Evolutionary conservation across 2,888 invertebrate genomes (phyloP).

Genomic region (Stenchaetothrips biformis): DNA sequence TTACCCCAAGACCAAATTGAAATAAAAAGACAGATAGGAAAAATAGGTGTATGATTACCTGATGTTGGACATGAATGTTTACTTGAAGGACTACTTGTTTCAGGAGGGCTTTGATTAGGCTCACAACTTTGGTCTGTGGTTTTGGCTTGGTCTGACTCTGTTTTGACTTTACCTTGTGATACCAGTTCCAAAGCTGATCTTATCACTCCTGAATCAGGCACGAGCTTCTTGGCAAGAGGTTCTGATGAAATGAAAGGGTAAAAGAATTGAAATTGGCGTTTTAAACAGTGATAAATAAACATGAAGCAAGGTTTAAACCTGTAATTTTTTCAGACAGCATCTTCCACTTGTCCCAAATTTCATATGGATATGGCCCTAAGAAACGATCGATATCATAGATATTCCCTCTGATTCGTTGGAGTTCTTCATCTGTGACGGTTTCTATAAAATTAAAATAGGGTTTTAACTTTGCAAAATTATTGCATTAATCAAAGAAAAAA

Average conservation of each 20-base stretch:
- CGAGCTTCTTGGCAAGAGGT: constrained; percentile 55
- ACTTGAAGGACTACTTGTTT: constrained; percentile 29
- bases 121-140: constrained; percentile 42
- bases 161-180: constrained; percentile 26
- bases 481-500: constrained; percentile 41
- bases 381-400: constrained; percentile 67
- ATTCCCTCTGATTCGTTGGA: constrained; percentile 62
- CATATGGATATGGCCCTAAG: constrained; percentile 88
- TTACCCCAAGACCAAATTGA: neutral
- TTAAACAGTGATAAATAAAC: constrained; percentile 15
- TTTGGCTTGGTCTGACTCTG: constrained; percentile 41
- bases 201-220: constrained; percentile 69
- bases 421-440: constrained; percentile 60
- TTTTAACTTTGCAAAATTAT: constrained; percentile 19
- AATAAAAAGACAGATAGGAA: neutral
- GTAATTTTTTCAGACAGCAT: constrained; percentile 64
- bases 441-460: constrained; percentile 31
- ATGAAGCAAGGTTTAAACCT: constrained; percentile 46
- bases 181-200: constrained; percentile 75
- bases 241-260: constrained; percentile 45
- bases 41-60: neutral
- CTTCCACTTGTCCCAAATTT: constrained; percentile 82
- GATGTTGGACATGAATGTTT: constrained; percentile 25
- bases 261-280: constrained; percentile 27
- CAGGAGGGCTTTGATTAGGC: constrained; percentile 27